phyloP scores from a whole-genome alignment of 2,797 vertebrate species.

The Notamacropus eugenii region DNA sequence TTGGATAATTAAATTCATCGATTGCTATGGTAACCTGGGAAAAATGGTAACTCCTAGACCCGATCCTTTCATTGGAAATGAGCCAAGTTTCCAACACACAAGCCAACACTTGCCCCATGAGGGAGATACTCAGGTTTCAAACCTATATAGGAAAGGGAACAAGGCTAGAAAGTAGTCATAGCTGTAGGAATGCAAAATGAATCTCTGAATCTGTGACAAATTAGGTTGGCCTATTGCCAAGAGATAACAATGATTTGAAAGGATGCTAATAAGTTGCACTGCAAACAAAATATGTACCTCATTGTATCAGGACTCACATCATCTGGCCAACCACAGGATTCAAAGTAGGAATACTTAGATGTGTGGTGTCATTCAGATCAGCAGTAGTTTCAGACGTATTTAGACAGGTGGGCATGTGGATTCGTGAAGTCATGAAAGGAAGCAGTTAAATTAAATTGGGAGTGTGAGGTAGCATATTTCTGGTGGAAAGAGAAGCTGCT shows the following conservation, averaged over 20 bases:
- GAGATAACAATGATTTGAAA: conserved; percentile 10
- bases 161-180: neutral
- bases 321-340: neutral
- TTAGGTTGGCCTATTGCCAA: neutral
- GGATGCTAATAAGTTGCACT: neutral
- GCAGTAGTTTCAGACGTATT: neutral
- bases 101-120: conserved; percentile 43
- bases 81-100: conserved; percentile 64
- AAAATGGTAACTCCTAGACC: conserved; percentile 66
- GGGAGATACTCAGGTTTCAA: conserved; percentile 46
- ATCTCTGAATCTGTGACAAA: neutral
- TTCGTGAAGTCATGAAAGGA: conserved; percentile 20
- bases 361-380: neutral
- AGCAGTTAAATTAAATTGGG: conserved; percentile 9
- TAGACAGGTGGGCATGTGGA: neutral
- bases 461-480: conserved; percentile 7
- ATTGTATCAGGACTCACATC: neutral
- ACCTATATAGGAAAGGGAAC: conserved; percentile 34
- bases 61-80: conserved; percentile 62
- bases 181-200: neutral
- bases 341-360: neutral
- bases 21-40: conserved; percentile 56
- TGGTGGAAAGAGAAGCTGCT: conserved; percentile 1
- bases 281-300: neutral
- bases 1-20: conserved; percentile 55